These are phyloP conservation scores for Habrosyne pyritoides DNA, from an alignment of 2,888 invertebrate genomes.

Conservation along the genomic window DNA sequence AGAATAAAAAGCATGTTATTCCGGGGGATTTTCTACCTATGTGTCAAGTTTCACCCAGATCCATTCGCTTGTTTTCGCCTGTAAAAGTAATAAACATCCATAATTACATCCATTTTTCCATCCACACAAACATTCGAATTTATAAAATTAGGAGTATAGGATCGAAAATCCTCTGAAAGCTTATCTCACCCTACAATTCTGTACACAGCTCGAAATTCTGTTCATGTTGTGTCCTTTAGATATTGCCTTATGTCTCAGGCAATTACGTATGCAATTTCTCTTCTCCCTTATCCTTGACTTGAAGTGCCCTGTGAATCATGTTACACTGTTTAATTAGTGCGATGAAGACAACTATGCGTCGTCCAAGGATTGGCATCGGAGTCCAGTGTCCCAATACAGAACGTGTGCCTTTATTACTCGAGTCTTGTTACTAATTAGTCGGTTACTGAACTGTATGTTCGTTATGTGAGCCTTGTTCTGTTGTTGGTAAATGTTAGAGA, in stretches of 20 bases:
- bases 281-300: background rate
- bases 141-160: no score
- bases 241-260: background rate
- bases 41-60: no score
- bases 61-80: no score
- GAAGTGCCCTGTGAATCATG: background rate
- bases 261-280: background rate
- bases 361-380: constrained; percentile 27
- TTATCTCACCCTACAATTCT: no score
- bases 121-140: no score
- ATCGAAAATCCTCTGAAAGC: no score
- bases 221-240: background rate
- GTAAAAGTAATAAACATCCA: no score
- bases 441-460: constrained; percentile 21
- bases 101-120: no score
- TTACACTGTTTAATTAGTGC: constrained; percentile 31
- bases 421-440: constrained; percentile 41
- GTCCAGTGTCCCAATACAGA: constrained; percentile 30
- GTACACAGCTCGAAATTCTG: no score
- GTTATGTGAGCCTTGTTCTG: constrained; percentile 6
- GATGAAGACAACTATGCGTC: constrained; percentile 20
- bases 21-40: no score
- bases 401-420: constrained; percentile 37
- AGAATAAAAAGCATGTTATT: no score
- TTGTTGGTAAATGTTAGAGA: background rate